Conservation (phyloP, 2,888 invertebrate species). For the Coelinius sp. region DNA sequence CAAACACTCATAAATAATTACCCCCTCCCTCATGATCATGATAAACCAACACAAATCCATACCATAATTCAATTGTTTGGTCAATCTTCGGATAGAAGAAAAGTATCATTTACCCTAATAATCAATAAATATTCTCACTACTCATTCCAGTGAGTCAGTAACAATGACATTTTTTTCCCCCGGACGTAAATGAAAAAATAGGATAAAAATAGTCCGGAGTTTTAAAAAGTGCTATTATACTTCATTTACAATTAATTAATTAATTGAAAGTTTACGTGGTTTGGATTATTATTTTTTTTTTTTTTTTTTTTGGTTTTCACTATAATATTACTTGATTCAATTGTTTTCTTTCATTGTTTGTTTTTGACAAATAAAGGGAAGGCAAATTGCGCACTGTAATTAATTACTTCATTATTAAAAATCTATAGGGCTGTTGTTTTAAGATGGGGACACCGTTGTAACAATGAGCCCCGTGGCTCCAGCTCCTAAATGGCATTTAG, state of each 20-base stretch:
- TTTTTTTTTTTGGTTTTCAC: no score
- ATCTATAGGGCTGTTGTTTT: slow-evolving; percentile 69
- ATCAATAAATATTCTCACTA: slow-evolving; percentile 4
- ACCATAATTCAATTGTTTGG: slow-evolving; percentile 25
- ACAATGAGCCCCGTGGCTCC: slow-evolving; percentile 71
- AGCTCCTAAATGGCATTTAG: slow-evolving; percentile 82
- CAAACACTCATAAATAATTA: background rate
- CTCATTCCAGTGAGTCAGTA: slow-evolving; percentile 12
- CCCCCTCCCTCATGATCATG: background rate
- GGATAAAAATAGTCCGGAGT: slow-evolving; percentile 12
- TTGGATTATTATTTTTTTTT: no score
- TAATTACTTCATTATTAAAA: slow-evolving; percentile 21
- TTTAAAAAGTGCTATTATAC: slow-evolving; percentile 19
- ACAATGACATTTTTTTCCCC: background rate
- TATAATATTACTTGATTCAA: no score
- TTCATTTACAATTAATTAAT: slow-evolving; percentile 2
- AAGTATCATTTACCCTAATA: slow-evolving; percentile 22
- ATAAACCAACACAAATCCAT: slow-evolving; percentile 13
- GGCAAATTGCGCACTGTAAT: slow-evolving; percentile 21
- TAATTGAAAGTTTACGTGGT: background rate
- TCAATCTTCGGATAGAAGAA: slow-evolving; percentile 40
- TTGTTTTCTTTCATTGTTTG: background rate
- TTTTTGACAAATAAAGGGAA: slow-evolving; percentile 11
- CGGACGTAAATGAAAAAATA: slow-evolving; percentile 2
- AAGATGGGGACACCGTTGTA: slow-evolving; percentile 69